Base-by-base conservation (phyloP, 2,888 invertebrate genomes). In the Melanophora roralis region DNA sequence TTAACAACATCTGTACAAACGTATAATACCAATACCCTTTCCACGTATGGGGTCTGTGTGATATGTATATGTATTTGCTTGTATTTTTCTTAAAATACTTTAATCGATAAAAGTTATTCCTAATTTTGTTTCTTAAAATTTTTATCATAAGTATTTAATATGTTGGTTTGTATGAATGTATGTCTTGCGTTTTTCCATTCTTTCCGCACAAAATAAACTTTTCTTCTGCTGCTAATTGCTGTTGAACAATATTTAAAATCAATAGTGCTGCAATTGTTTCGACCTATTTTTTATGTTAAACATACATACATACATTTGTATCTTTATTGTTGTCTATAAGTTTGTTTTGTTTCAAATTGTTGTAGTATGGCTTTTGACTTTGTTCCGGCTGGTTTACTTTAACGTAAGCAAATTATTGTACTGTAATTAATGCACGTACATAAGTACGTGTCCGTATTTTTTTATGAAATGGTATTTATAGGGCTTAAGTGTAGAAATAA, bases 231-330 rank as follows among this genome's bases (percentile, higher is more conserved):
- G 16, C 16, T 73, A 12, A 21, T n/a, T 47, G 7, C 40, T 59
- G 34, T 67, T 27, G 27, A 5, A 27, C 27, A 27, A 34, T 69
- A 74, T 80, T 59, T 69, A 71, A 74, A 82, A 82, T 82, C 81
- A 77, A 82, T 82, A 82, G 79, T 73, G 77, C 81, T 27, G 79
- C 82, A 77, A 77, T 82, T 74, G 77, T 60, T 72, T 53, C 77
- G 82, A 82, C 80, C 80, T 75, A 81, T 82, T 74, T 77, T 79
- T 51, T 6, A 27, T 27, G 6, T 27, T 40, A 51, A 43, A 16
- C 47, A 8, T 47, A 27, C 27, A 45, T 3, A 27, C 27, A 27
- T 27, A 27, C 27, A 6, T 27, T 27, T 27, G 6, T 6, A 6
- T 27, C 12, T 53, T 55, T 62, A 7, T 9, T 14, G 36, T 16